Base-by-base conservation (phyloP, 2,113 vertebrate species). In the Mellivora capensis region DNA sequence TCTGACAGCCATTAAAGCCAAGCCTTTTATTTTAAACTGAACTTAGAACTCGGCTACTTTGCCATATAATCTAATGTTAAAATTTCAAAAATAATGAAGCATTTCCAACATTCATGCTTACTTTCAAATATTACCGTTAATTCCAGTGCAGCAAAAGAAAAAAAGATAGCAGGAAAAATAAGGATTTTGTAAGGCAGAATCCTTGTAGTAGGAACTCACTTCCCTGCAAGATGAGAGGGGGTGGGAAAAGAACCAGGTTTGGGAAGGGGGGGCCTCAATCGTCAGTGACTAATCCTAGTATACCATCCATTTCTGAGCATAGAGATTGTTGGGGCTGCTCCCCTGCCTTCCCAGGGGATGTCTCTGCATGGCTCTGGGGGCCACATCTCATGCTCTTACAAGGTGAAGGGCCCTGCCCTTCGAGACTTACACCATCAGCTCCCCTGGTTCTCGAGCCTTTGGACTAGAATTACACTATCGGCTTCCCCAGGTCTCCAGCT, bases 1-100 rank as follows among this genome's bases (percentile, higher is more conserved):
- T 57, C 49, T 77, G 71, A 91, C 71, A 84, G 39, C 81, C 42
- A 62, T 49, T 49, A 76, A 91, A 82, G 85, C 21, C 20, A 81
- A 54, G 7, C 10, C 7, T 21, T 54, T n/a, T 79, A 20, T 62
- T 71, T 3, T 11, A n/a, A 83, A 76, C 27, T 47, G 54, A 81
- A 88, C 61, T 86, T 79, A 72, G 64, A 88, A 77, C 39, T 85
- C 31, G 4, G 14, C 59, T 72, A n/a, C 39, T 37, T 91, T 64
- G n/a, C 79, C 79, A 1, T 34, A 91, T n/a, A 31, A 4, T 34
- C 64, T 72, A 59, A 21, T 67, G 39, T 72, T 91, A 93, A 85
- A 76, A 37, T 79, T 96, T 82, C 72, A 64, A 82, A 90, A 71
- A 64, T 88, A 93, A 91, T 52, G 59, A 94, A 77, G 39, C 23